Evolutionary conservation across 2,888 invertebrate species (phyloP), one percentile per base, ranked within the genome.

Genomic region (Ptychoptera contaminata): DNA sequence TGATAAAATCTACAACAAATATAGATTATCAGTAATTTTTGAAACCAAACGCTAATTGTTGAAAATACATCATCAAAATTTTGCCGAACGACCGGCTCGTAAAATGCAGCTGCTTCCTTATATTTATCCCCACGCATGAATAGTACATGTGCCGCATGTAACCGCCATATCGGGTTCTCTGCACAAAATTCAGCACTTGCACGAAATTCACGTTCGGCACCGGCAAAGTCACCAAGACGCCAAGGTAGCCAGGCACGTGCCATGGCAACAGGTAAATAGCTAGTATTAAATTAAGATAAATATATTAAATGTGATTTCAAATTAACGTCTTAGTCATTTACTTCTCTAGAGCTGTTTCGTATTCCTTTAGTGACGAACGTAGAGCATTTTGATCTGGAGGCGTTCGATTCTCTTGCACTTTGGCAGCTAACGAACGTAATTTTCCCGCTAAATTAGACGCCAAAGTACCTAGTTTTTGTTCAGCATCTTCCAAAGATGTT

Each of bases 41-140:
- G 14, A 8, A 3, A 11, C 11, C 16, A 23, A 15, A 29, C 16
- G 29, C 7, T 23, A 23, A 23, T 7, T 23, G 44, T 8, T 9
- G 40, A 45, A 53, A 62, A 57, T 60, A 79, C 79, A 60, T 87
- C 88, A 50, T 92, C 88, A 55, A 84, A 91, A 65, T 86, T 86
- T 60, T 93, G 93, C 54, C 91, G 87, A 0, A 98, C 94, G 46
- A 97, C 85, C 0, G 96, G 94, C 58, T 97, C 97, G 62, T 98
- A 98, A 67, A 98, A 98, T 38, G 88, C 91, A 1, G 93, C 86
- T 0, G 97, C 91, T 67, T 98, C 96, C 60, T 93, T 93, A 62
- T 93, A 98, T 63, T 97, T 97, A 59, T 86, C 92, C 60, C 94
- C 94, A 67, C 97, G 96, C 97, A 99, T 98, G 61, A 97, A 98